Conservation (phyloP, 2,888 invertebrate species). For the Phragmatobia fuliginosa region DNA sequence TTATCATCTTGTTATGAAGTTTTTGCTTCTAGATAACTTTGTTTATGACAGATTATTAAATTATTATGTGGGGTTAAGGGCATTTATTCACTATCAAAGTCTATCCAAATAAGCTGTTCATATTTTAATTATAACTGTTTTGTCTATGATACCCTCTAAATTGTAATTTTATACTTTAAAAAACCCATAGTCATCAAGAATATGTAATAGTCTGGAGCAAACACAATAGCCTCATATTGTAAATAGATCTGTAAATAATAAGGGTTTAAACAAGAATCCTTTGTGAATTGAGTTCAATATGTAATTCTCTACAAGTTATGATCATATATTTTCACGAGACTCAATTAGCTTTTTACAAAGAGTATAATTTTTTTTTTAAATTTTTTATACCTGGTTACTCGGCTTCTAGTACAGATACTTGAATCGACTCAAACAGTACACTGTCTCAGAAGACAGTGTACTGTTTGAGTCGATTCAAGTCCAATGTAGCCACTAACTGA, state of each 20-base stretch:
- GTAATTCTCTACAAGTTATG: neutral
- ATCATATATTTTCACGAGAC: neutral
- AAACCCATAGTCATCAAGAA: neutral
- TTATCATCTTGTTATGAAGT: slow-evolving; percentile 20
- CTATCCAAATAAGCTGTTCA: slow-evolving; percentile 6
- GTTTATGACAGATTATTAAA: slow-evolving; percentile 8
- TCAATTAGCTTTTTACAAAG: neutral
- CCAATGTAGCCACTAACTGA: too few relatives aligned
- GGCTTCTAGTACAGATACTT: too few relatives aligned
- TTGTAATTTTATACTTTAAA: neutral
- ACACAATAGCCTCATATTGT: neutral
- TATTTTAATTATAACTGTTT: neutral
- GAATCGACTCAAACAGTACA: too few relatives aligned
- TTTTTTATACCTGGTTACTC: too few relatives aligned
- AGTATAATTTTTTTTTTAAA: too few relatives aligned
- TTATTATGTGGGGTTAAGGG: neutral
- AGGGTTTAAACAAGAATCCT: neutral
- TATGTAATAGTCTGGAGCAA: neutral
- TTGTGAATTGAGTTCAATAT: neutral
- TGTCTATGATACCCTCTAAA: neutral
- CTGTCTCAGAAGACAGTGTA: too few relatives aligned
- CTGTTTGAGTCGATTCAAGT: too few relatives aligned
- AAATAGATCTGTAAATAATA: neutral
- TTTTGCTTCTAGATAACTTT: slow-evolving; percentile 12
- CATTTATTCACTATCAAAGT: neutral